These are phyloP conservation scores for Poecilia latipinna DNA, from an alignment of 2,113 vertebrate species.

Conservation along the genomic window DNA sequence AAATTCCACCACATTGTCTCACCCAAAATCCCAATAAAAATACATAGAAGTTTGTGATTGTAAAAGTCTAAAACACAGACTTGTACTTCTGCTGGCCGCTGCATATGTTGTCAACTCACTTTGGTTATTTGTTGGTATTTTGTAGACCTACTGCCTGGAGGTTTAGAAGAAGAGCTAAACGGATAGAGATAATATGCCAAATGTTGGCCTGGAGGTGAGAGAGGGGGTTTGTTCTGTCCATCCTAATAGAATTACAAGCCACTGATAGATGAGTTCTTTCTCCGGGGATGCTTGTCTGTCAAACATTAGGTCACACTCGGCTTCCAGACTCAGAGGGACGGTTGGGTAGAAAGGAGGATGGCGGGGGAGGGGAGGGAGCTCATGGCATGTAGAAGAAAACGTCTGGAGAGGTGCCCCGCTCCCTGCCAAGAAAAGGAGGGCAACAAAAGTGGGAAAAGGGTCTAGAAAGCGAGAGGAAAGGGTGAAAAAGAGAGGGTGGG, in stretches of 20 bases:
- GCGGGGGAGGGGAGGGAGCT: constrained; percentile 30
- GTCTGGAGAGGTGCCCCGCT: constrained; percentile 73
- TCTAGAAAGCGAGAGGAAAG: constrained; percentile 36
- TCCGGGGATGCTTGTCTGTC: constrained; percentile 80
- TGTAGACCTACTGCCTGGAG: constrained; percentile 48
- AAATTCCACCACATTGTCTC: too few species aligned
- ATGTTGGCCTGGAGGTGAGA: constrained; percentile 36
- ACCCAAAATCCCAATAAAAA: background rate
- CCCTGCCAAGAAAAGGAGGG: constrained; percentile 73
- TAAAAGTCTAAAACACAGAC: background rate
- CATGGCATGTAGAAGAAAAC: constrained; percentile 51
- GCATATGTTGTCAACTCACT: constrained; percentile 53
- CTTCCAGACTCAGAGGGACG: constrained; percentile 50
- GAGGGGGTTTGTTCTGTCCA: constrained; percentile 62
- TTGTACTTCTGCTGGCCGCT: background rate
- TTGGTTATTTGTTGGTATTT: constrained; percentile 70
- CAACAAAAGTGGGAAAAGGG: constrained; percentile 65
- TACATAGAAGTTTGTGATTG: background rate
- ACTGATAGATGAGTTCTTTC: constrained; percentile 77
- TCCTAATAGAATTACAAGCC: constrained; percentile 80
- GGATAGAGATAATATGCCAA: constrained; percentile 70
- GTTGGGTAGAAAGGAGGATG: background rate
- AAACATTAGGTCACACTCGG: constrained; percentile 83
- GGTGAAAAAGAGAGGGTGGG: constrained; percentile 42
- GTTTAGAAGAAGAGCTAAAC: constrained; percentile 66